Evolutionary conservation across 2,888 invertebrate genomes (phyloP).

Genomic region (Sisyra nigra): DNA sequence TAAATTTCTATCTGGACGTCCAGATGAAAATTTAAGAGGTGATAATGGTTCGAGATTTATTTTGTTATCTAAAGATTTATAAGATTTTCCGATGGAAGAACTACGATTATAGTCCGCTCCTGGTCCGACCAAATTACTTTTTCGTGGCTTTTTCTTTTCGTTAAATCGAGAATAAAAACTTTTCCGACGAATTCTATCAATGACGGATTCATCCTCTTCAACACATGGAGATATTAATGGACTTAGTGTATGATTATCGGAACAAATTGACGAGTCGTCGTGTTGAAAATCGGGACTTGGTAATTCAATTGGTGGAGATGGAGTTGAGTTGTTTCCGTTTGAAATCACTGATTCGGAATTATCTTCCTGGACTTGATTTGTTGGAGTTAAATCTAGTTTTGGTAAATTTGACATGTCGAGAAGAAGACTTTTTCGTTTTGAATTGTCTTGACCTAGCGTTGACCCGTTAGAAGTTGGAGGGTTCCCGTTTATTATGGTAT

Average conservation of each 20-base stretch:
- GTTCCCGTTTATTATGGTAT: constrained; percentile 14
- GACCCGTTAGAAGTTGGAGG: constrained; percentile 11
- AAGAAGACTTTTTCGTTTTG: constrained; percentile 35
- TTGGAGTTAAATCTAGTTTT: constrained; percentile 5
- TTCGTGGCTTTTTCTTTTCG: constrained; percentile 57
- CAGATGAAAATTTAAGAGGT: not conserved
- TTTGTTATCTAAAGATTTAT: not conserved
- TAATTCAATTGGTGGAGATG: constrained; percentile 12
- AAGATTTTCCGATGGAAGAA: not conserved
- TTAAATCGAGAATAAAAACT: constrained; percentile 84
- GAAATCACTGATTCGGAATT: constrained; percentile 1
- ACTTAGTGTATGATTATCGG: constrained; percentile 10
- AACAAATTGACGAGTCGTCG: too few species aligned
- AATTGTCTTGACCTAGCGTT: constrained; percentile 17
- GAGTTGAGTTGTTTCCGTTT: constrained; percentile 12
- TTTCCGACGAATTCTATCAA: constrained; percentile 72
- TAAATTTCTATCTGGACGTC: too few species aligned
- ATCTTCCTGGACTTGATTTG: constrained; percentile 4
- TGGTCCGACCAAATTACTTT: constrained; percentile 48
- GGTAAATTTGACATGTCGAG: constrained; percentile 43
- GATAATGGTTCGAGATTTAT: constrained; percentile 3
- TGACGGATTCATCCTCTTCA: constrained; percentile 47
- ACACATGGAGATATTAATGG: constrained; percentile 22
- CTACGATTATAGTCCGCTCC: constrained; percentile 18
- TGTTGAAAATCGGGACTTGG: too few species aligned